Evolutionary conservation across 2,797 vertebrate species (phyloP).

Genomic region (Cheirogaleus major): DNA sequence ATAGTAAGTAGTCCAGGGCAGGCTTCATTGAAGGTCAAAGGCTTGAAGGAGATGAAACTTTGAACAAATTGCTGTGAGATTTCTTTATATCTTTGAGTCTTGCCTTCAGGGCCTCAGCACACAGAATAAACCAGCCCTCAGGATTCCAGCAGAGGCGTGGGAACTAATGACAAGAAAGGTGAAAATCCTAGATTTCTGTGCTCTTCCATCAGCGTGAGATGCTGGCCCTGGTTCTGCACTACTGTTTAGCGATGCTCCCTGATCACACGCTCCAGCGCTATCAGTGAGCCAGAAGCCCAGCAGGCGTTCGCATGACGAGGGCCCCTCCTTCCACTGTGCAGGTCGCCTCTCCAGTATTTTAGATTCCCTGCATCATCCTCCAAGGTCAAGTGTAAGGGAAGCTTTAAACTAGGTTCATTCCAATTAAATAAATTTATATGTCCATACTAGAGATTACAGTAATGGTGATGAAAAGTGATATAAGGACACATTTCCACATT

Average conservation of each 20-base stretch:
- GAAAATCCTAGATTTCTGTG: neutral
- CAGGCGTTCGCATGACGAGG: neutral
- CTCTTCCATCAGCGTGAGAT: neutral
- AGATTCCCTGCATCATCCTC: neutral
- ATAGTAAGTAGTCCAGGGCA: neutral
- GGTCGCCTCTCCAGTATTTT: neutral
- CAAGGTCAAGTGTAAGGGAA: neutral
- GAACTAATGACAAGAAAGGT: neutral
- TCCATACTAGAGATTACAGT: neutral
- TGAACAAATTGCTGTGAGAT: neutral
- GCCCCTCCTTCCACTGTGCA: neutral
- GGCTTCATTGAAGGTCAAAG: slow-evolving; percentile 13
- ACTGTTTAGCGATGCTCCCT: neutral
- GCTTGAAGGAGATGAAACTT: neutral
- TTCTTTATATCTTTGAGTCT: neutral
- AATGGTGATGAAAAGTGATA: neutral
- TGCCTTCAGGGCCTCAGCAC: neutral
- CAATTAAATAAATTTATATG: neutral
- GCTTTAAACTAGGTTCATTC: neutral
- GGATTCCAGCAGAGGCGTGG: neutral
- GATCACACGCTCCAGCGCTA: neutral
- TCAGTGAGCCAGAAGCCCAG: neutral
- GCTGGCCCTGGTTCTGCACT: neutral
- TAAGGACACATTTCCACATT: neutral
- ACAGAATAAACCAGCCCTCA: neutral